Percentiles rank a stretch among this genome's conserved stretches.
Evolutionary conservation across 2,888 invertebrate species (phyloP).

Genomic region (Tetropium fuscum): DNA sequence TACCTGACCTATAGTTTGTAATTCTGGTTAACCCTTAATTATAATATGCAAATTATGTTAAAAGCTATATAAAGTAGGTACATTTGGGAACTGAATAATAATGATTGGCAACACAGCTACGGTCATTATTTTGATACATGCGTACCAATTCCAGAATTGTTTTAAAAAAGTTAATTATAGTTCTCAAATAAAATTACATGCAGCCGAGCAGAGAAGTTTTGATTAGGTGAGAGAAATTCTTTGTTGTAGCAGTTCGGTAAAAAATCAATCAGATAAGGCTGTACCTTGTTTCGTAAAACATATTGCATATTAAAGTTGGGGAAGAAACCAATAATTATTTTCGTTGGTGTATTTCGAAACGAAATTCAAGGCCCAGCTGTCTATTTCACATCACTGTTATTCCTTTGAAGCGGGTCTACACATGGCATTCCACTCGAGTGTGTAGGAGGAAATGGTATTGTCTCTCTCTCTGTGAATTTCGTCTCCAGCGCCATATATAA

Average conservation of each 20-base stretch:
- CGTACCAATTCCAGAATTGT: too few relatives aligned
- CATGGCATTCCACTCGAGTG: conserved; percentile 49
- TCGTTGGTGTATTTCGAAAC: conserved; percentile 49
- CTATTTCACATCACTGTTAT: conserved; percentile 64
- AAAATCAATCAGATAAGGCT: conserved; percentile 10
- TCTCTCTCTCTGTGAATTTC: conserved; percentile 57
- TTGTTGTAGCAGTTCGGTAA: conserved; percentile 2
- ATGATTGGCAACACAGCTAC: too few relatives aligned
- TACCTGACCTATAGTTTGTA: too few relatives aligned
- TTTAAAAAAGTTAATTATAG: too few relatives aligned
- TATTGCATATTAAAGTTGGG: conserved; percentile 36
- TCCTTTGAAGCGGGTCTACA: conserved; percentile 45
- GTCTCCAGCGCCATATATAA: conserved; percentile 68
- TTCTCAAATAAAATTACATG: too few relatives aligned
- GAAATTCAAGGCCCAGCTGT: conserved; percentile 62
- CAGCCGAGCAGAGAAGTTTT: background rate
- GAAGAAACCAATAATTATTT: conserved; percentile 53
- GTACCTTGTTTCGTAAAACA: conserved; percentile 30
- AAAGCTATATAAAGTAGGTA: too few relatives aligned
- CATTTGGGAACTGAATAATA: too few relatives aligned
- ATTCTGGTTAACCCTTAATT: too few relatives aligned
- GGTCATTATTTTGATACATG: too few relatives aligned
- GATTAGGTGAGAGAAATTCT: background rate
- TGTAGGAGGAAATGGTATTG: conserved; percentile 48
- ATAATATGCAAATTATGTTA: too few relatives aligned